These are phyloP conservation scores for Athalia circularis DNA, from an alignment of 2,888 invertebrate species.

Conservation along the genomic window DNA sequence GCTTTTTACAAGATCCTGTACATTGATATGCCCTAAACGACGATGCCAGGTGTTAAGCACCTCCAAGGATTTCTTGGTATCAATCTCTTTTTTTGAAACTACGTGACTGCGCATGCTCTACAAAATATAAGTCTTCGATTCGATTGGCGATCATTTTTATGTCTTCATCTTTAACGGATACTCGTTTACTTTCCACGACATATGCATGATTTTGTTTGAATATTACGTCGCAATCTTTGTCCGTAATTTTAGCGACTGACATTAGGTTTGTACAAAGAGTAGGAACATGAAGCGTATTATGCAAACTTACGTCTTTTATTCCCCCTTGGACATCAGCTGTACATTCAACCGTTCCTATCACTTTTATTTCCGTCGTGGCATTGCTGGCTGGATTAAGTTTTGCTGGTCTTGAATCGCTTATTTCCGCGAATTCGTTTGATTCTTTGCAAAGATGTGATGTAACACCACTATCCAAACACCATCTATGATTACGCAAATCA, in stretches of 20 bases:
- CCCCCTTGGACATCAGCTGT: no score
- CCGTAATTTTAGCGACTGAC: slow-evolving; percentile 26
- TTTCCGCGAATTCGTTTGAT: not conserved
- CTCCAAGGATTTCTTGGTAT: not conserved
- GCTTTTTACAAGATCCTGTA: no score
- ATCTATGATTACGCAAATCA: not conserved
- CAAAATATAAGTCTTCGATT: no score
- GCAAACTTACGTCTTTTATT: not conserved
- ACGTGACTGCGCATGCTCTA: no score
- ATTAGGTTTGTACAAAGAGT: slow-evolving; percentile 28
- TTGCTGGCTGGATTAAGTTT: not conserved
- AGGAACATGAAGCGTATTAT: slow-evolving; percentile 17
- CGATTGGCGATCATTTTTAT: slow-evolving; percentile 10
- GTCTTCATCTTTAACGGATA: not conserved
- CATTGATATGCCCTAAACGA: no score
- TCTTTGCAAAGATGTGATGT: not conserved
- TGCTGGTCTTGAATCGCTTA: not conserved
- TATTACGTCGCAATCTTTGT: slow-evolving; percentile 7
- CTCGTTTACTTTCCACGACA: not conserved
- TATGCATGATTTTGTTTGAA: not conserved
- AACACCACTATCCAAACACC: slow-evolving; percentile 9
- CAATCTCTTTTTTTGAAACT: no score
- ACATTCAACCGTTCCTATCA: not conserved
- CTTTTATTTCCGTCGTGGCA: not conserved
- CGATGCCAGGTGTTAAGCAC: not conserved